A percentile compares a stretch with the other conserved stretches of the same genome.
These are phyloP conservation scores for Macquaria ambigua DNA, from an alignment of 2,113 vertebrate species.

Conservation along the genomic window DNA sequence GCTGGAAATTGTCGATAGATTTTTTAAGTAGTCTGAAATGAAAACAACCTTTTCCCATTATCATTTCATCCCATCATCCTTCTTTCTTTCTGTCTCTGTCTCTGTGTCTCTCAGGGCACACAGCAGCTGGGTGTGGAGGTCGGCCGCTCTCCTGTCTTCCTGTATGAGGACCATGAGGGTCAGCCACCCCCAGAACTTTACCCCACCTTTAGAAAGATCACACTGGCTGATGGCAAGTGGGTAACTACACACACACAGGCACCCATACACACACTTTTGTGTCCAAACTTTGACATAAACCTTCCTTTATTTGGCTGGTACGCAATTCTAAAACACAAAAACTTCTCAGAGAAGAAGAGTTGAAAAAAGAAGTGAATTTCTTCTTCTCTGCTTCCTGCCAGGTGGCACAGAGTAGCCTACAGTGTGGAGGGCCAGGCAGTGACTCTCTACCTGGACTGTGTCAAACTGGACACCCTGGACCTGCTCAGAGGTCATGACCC, in stretches of 20 bases:
- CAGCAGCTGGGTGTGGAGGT: conserved; percentile 97
- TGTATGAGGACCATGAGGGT: conserved; percentile 96
- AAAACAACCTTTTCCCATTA: background rate
- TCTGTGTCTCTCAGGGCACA: conserved; percentile 85
- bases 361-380: background rate
- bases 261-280: background rate
- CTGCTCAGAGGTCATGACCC: conserved; percentile 89
- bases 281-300: background rate
- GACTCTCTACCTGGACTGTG: conserved; percentile 93
- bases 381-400: conserved; percentile 61
- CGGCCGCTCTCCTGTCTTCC: conserved; percentile 95
- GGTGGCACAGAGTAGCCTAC: conserved; percentile 96
- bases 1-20: background rate
- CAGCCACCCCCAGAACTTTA: conserved; percentile 94
- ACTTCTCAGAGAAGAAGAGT: too few relatives aligned
- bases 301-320: background rate
- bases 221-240: conserved; percentile 97
- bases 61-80: background rate
- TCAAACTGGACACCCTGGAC: conserved; percentile 88
- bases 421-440: conserved; percentile 92
- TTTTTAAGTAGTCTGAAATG: background rate
- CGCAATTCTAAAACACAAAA: background rate
- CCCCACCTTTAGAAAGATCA: conserved; percentile 95
- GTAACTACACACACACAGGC: conserved; percentile 68
- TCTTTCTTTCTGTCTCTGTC: background rate